Base-by-base conservation (phyloP, 2,113 vertebrate species). In the Gymnorhina tibicen region DNA sequence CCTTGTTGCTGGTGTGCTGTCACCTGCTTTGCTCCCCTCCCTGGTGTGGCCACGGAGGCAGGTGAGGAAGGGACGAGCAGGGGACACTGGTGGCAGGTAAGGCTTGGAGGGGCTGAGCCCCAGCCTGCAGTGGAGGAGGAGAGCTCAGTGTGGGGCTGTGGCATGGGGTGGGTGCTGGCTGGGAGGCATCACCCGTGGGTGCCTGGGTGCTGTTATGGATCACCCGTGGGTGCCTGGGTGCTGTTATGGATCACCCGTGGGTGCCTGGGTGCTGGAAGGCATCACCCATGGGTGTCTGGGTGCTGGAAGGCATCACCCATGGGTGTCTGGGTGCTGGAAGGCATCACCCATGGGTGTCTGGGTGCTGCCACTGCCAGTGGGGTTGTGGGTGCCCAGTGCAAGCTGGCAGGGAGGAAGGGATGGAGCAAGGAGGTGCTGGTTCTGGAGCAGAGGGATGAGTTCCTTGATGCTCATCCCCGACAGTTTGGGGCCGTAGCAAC, bases 301-400 rank as follows among this genome's bases (percentile, higher is more conserved):
- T 59, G 58, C 58, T 27, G 23, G 0, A 0, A 32, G 1, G n/a
- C 7, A 59, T 60, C 59, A 37, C 58, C 58, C 3, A 0, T 59
- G 15, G 56, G 56, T 59, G 56, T 8, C 33, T 35, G 13, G 56
- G 33, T 58, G 32, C 33, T 56, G 20, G 7, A 8, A 44, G 7
- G 44, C 7, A 44, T 7, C 56, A n/a, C n/a, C 11, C 2, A 2
- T 62, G 59, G n/a, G 41, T 70, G 49, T 13, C 11, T 9, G 70
- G 52, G 53, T 77, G 41, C 41, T 84, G n/a, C 0, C 1, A 26
- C 42, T 87, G 39, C 27, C 2, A 1, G 0, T 35, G 50, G 16
- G 44, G 32, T 6, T 21, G 52, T 24, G 52, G 28, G 22, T 64
- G 52, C 30, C 11, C 27, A 3, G 3, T 5, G 28, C 6, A 2